Base-by-base conservation (phyloP, 2,797 vertebrate genomes). In the Gymnocypris eckloni region DNA sequence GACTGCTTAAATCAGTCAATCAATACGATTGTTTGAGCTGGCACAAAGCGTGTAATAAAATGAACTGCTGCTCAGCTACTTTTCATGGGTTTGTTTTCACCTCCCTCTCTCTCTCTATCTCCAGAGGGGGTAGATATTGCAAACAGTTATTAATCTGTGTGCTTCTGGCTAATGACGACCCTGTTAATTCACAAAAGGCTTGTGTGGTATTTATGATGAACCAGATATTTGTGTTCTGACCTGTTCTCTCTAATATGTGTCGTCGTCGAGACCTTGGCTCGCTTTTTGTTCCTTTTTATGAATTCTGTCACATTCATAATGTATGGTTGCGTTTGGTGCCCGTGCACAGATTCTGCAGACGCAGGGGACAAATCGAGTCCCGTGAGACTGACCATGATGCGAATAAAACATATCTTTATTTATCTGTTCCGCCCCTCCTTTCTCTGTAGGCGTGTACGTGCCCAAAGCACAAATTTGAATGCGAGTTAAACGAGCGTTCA, bases 221-320 rank as follows among this genome's bases (percentile, higher is more conserved):
- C 16, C 64, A 64, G 75, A 64, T 87, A 84, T 81, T 79, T 79
- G 39, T 71, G 37, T 83, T 83, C n/a, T 25, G 3, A 37, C 28
- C 16, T 22, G 20, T 69, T 69, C 61, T 83, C 71, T 64, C 41
- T 15, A 28, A 61, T 13, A 16, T 64, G 25, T 25, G 0, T 59
- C 3, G 22, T 22, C 2, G 11, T 79, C 12, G 37, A 45, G 5
- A 37, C 56, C 61, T 33, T 64, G 50, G 43, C 28, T 54, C 12
- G 1, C 2, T 69, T 54, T 84, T 82, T n/a, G 56, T 75, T 79
- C 5, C 7, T 33, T 81, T 83, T 82, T 73, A 81, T 71, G 3
- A 71, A 85, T 88, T 84, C 39, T 78, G 80, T 88, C 77, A 81
- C 83, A 89, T 89, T 85, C 76, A 89, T 85, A 83, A 90, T 88